Evolutionary conservation across 30 jellyfish, hydroid and myxozoan species (phyloP), one percentile per base, ranked within the genome.

Genomic region (Turritopsis rubra): DNA sequence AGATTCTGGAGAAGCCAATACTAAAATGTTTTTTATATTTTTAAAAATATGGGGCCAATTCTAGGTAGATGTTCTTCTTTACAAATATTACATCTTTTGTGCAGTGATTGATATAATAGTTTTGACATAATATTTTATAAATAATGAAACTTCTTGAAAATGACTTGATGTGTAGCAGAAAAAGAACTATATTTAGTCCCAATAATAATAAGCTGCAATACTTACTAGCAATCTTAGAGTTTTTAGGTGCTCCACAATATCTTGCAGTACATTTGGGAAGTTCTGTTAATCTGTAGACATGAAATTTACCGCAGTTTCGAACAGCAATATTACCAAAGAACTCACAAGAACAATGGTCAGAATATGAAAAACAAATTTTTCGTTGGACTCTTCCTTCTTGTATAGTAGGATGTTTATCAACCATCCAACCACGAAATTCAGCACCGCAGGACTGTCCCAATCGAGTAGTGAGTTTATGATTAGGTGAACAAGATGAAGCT

Each of bases 251-350:
- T 29, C 96, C 96, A 75, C 97, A 91, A 83, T 86, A 91, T 80
- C 91, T 83, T 79, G 96, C 88, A 71, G 81, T 84, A 75, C 97
- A 91, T 21, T 65, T 29, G 28, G 97, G 97, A 22, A 87, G 94
- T 29, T 84, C 82, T 72, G 73, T 70, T 41, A 91, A 70, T 31
- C 85, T 75, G 66, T 91, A 91, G 19, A 91, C 94, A 80, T 76
- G 86, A 71, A 71, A 91, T 20, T 74, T 71, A 25, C 97, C 97
- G 71, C 97, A 91, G 75, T 91, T 91, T 80, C 88, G 81, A 29
- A 86, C 95, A 74, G 79, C 65, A 52, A 86, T 91, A 21, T 83
- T 52, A 31, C 83, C 72, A 28, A 52, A 29, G 75, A 72, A 91
- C 8, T 72, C 90, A 66, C 97, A 91, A 1, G 54, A 29, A 77